Percentiles rank a stretch among this genome's conserved stretches.
phyloP scores from a whole-genome alignment of 2,113 vertebrate species.

The Setophaga petechia region DNA sequence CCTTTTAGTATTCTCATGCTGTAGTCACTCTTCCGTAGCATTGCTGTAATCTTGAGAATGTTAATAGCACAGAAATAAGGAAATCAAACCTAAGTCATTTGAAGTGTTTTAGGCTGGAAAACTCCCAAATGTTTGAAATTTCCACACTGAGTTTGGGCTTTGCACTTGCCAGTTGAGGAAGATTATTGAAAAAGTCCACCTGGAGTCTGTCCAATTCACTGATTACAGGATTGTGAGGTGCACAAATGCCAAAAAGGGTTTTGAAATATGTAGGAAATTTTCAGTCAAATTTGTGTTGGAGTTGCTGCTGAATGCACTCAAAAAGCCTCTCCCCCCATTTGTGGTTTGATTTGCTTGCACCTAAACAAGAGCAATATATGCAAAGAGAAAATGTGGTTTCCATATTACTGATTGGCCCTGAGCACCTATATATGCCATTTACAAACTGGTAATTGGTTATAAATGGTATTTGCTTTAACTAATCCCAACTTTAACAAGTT shows the following conservation, averaged over 20 bases:
- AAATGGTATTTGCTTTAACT: neutral
- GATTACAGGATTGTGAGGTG: neutral
- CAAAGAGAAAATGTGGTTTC: neutral
- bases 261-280: neutral
- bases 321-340: neutral
- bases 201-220: neutral
- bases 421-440: neutral
- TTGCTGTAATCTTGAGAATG: neutral
- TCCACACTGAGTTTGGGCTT: neutral
- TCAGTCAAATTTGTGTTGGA: neutral
- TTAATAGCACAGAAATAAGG: no score
- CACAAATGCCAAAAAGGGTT: neutral
- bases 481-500: neutral
- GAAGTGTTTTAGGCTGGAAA: neutral
- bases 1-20: neutral
- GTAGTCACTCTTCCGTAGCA: neutral
- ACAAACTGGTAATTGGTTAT: neutral
- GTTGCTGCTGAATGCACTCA: neutral
- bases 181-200: neutral
- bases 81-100: fast-evolving
- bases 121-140: neutral
- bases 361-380: neutral
- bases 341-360: neutral
- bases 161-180: neutral
- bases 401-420: neutral